Evolutionary conservation across 2,888 invertebrate genomes (phyloP), one percentile per base, ranked within the genome.

Genomic region (Aporophyla lueneburgensis): DNA sequence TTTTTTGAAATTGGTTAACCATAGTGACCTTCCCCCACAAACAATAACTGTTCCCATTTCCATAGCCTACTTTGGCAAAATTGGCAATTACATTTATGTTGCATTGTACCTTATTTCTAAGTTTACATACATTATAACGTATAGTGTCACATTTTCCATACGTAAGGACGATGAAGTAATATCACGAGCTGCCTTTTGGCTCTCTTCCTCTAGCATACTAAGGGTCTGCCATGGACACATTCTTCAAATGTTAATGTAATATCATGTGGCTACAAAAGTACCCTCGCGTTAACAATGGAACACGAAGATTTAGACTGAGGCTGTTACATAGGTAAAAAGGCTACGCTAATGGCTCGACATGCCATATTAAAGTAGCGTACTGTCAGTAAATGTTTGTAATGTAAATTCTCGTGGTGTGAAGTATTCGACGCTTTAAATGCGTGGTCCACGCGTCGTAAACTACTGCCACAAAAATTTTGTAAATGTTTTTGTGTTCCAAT

Each of bases 31-130:
- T 51, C 75, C 61, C 24, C n/a, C 80, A 80, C 9, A 49, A 63
- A 77, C 16, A 74, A 56, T 81, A 63, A 58, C 49, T 63, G 76
- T 81, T 81, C 76, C 77, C 77, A 75, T 81, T 77, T 63, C 62
- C 75, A 63, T 76, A 81, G 43, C n/a, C 76, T 66, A 76, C 27
- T 82, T 76, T 78, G 83, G 65, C 78, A 82, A 82, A 72, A 71
- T 65, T 86, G 65, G 66, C 71, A 56, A 71, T 76, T 70, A 75
- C 19, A 74, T 74, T n/a, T 46, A 65, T 43, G 49, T 71, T 78
- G 27, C n/a, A 69, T 54, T 68, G 14, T 54, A 78, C 33, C 51
- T 77, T 68, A 78, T 62, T 54, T 78, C 27, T 70, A 70, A 63
- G 19, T 71, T 68, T 51, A 61, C 21, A 63, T 65, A 75, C 7